Base-by-base conservation (phyloP, 1,140 invertebrate genomes). In the Eriocheir sinensis region DNA sequence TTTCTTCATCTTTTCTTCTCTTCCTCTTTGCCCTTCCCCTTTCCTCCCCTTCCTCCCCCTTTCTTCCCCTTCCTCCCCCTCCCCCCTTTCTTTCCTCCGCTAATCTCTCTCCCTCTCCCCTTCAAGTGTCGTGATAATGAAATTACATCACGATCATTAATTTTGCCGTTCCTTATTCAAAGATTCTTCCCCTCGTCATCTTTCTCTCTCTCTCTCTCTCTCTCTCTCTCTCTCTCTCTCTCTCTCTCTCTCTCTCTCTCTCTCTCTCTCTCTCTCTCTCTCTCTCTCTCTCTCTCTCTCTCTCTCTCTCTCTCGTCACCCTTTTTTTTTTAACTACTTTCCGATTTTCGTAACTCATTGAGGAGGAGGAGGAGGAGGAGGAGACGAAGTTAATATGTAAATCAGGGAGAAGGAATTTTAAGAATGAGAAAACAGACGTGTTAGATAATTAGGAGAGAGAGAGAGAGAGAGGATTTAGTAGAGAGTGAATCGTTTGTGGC, bases 251-350 rank as follows among this genome's bases (percentile, higher is more conserved):
- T n/a, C 17, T 72, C 17, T 72, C 60, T 72, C 60, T 72, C 60
- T 72, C 60, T 72, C 60, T 72, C 60, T 72, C 60, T 72, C 85
- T 88, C 41, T 44, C 85, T 38, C 32, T 86, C 83, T 86, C 41
- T 41, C 83, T 40, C 83, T 38, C 83, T 86, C 83, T 41, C 36
- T 40, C 83, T 41, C 41, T 41, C 83, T 86, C 83, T 41, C 36
- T 40, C 17, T 27, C 32, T 36, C 21, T 72, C 60, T 72, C 17
- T 21, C 17, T 72, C 0, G n/a, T 88, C 32, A 38, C 32, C 38
- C 85, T 88, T n/a, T 21, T n/a, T n/a, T n/a, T n/a, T n/a, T n/a
- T n/a, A n/a, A n/a, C n/a, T n/a, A n/a, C n/a, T n/a, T n/a, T n/a
- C n/a, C n/a, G n/a, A n/a, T n/a, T 21, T 27, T 72, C 0, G n/a